Base-by-base conservation (phyloP, 2,888 invertebrate genomes). In the Parascotia fuliginaria region DNA sequence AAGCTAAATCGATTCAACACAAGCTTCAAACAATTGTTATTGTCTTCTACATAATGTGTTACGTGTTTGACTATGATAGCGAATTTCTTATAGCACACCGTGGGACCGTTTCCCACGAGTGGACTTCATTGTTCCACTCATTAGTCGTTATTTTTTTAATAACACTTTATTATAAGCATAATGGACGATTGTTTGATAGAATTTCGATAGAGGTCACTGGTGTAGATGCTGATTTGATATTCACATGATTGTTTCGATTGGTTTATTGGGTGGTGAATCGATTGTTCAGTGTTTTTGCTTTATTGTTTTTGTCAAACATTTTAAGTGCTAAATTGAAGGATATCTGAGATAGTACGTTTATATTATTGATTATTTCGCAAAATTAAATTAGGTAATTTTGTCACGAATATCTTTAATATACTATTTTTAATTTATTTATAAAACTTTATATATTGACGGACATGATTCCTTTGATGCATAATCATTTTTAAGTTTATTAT, bases 161-260 rank as follows among this genome's bases (percentile, higher is more conserved):
- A 85, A 79, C 75, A 75, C 73, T 79, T 79, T 82, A 87, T 87
- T 85, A 83, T 81, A 76, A 81, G 75, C 81, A 90, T 89, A 91
- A 91, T 91, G 79, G 88, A 69, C 85, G 85, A 91, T 91, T 91
- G 90, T 91, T 66, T 66, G 62, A 70, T 70, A 66, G 72, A 69
- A 71, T 66, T 66, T 66, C 60, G 70, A 71, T 68, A 72, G 66
- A 61, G 83, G 83, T 81, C 83, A 77, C 57, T 61, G 29, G 57
- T 66, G 67, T 72, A 67, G 60, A 60, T 60, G 42, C 22, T 14
- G 24, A 34, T 37, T 9, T 32, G 49, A 49, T 44, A 40, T 50
- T 50, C 42, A 39, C 40, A 42, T 28, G 27, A 32, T 40, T 58
- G 61, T 58, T 41, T 41, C 31, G 15, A 45, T 55, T 47, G 42